Evolutionary conservation across 2,113 vertebrate genomes (phyloP).

Genomic region (Misgurnus mizolepis): DNA sequence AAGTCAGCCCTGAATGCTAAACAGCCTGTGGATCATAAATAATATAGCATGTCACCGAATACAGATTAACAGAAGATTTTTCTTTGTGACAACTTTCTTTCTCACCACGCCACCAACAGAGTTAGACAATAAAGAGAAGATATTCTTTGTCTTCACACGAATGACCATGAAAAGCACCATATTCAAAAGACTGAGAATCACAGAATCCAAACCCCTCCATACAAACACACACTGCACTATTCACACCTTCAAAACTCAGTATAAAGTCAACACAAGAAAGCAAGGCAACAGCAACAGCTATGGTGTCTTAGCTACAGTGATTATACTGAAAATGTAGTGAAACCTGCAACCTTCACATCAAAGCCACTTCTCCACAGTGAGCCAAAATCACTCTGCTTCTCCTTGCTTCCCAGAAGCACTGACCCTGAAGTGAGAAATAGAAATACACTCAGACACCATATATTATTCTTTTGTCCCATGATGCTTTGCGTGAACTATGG

Average conservation of each 20-base stretch:
- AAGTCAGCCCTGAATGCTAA: background rate
- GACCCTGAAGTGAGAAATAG: constrained; percentile 2
- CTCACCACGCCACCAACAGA: background rate
- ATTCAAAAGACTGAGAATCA: background rate
- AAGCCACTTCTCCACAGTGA: constrained; percentile 19
- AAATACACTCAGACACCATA: background rate
- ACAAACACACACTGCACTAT: constrained; percentile 18
- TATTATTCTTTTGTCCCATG: background rate
- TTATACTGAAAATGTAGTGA: background rate
- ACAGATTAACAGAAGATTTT: background rate
- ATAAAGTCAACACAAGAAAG: constrained; percentile 1
- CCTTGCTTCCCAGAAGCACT: background rate
- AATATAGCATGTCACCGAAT: background rate
- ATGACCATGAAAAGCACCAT: constrained; percentile 3
- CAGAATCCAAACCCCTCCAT: background rate
- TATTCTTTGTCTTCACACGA: background rate
- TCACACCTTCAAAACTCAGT: background rate
- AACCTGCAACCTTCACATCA: constrained; percentile 9
- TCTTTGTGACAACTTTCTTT: background rate
- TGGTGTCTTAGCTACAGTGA: background rate
- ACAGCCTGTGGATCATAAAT: too few relatives aligned
- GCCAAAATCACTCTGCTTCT: constrained; percentile 3
- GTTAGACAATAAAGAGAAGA: background rate
- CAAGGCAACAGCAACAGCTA: background rate
- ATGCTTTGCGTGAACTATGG: background rate